Evolutionary conservation across 2,888 invertebrate genomes (phyloP).

Genomic region (Tipula vernalis): DNA sequence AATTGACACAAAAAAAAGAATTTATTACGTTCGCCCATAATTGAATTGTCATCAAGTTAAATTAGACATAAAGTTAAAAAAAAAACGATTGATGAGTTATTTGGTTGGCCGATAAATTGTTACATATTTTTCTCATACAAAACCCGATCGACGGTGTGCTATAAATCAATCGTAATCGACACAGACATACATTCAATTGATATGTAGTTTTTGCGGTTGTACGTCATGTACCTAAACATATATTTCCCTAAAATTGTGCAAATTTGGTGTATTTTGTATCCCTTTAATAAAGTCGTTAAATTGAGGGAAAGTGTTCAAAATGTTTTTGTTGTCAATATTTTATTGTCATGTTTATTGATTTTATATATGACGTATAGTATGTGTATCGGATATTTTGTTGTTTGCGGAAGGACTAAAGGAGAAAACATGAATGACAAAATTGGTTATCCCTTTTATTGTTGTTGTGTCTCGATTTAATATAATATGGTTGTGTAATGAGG

Average conservation of each 20-base stretch:
- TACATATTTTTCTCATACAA: background rate
- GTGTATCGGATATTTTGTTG: background rate
- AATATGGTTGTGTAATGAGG: background rate
- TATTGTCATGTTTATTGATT: background rate
- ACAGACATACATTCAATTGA: background rate
- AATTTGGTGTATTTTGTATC: background rate
- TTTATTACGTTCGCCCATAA: background rate
- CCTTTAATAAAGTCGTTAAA: background rate
- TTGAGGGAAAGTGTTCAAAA: background rate
- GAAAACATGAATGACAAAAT: background rate
- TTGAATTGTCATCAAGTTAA: background rate
- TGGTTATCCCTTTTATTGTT: background rate
- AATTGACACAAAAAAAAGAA: background rate
- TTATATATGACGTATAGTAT: background rate
- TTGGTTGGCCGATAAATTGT: background rate
- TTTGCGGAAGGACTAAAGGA: background rate
- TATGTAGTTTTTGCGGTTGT: background rate
- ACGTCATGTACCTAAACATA: background rate
- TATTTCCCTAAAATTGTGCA: background rate
- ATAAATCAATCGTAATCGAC: background rate
- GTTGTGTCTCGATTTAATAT: background rate
- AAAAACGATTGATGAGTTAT: background rate
- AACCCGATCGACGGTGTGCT: background rate
- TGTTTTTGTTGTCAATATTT: background rate
- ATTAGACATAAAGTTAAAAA: background rate